Evolutionary conservation across 2,797 vertebrate genomes (phyloP), one percentile per base, ranked within the genome.

Genomic region (Vipera latastei): DNA sequence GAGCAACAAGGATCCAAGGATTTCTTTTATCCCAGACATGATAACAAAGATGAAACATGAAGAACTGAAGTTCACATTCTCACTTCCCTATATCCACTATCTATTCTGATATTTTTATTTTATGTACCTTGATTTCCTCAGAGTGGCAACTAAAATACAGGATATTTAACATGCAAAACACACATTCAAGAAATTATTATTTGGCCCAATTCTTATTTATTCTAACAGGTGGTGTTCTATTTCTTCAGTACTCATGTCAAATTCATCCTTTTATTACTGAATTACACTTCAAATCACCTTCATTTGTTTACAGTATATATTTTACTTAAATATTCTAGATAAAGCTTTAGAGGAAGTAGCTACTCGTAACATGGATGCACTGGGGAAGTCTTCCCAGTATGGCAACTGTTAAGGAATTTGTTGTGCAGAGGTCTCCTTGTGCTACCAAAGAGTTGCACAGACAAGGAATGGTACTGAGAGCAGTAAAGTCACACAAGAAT

Each of bases 1-100:
- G 89, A 96, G 97, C 98, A 97, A 97, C 96, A 96, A 97, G 97
- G 96, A 96, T 96, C 98, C 91, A 97, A 97, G 95, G 97, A 95
- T 97, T 97, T 97, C 98, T 98, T 99, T 98, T 97, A 98, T 98
- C 98, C 97, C 96, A 96, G 97, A 97, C 98, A 98, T 94, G 98
- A 98, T 96, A 95, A 96, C 93, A 96, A 96, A 96, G 96, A 98
- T 98, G 97, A 98, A 98, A 98, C 97, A 98, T 97, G 97, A 97
- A 95, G 95, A 95, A 97, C 96, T 97, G 95, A 73, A 96, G 93
- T 94, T 93, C 60, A 93, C 94, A 6, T 44, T 92, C 88, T 63
- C 44, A 48, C 44, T 83, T 83, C 89, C 90, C 93, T 22, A 85
- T 28, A 13, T 90, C 92, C 93, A 6, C 22, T 25, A 44, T 73